These are phyloP conservation scores for Drosophila micromelanica DNA, from an alignment of 1,140 invertebrate genomes.

Conservation along the genomic window DNA sequence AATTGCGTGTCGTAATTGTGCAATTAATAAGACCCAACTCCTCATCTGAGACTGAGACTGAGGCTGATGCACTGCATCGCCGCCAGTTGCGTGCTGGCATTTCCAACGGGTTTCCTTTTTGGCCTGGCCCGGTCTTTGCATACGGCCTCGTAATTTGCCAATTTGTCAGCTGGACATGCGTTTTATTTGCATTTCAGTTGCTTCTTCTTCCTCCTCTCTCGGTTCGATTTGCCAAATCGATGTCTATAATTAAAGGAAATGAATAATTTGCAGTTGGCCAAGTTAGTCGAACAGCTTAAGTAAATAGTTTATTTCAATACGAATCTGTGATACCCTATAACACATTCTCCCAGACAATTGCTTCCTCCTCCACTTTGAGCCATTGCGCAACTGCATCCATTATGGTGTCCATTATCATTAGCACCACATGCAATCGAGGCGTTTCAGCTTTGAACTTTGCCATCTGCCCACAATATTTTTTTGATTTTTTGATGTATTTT, in stretches of 20 bases:
- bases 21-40: conserved; percentile 69
- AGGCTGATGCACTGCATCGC: conserved; percentile 29
- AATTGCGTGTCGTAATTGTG: conserved; percentile 81
- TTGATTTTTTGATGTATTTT: not conserved
- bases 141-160: conserved; percentile 62
- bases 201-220: conserved; percentile 12
- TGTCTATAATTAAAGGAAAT: conserved; percentile 73
- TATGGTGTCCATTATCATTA: conserved; percentile 63
- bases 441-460: conserved; percentile 55
- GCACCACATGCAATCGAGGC: conserved; percentile 53
- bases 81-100: conserved; percentile 37
- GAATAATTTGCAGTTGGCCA: conserved; percentile 57
- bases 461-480: not conserved
- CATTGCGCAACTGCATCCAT: conserved; percentile 43
- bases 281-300: conserved; percentile 12
- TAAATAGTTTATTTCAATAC: not conserved
- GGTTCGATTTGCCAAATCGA: conserved; percentile 49
- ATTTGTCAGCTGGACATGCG: conserved; percentile 80
- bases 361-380: not conserved
- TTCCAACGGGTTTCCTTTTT: conserved; percentile 68
- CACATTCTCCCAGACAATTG: not conserved
- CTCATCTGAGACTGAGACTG: conserved; percentile 2
- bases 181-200: conserved; percentile 72
- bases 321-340: no score
- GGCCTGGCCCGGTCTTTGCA: conserved; percentile 25